Conservation (phyloP, 2,113 vertebrate species). For the Alectura lathami region DNA sequence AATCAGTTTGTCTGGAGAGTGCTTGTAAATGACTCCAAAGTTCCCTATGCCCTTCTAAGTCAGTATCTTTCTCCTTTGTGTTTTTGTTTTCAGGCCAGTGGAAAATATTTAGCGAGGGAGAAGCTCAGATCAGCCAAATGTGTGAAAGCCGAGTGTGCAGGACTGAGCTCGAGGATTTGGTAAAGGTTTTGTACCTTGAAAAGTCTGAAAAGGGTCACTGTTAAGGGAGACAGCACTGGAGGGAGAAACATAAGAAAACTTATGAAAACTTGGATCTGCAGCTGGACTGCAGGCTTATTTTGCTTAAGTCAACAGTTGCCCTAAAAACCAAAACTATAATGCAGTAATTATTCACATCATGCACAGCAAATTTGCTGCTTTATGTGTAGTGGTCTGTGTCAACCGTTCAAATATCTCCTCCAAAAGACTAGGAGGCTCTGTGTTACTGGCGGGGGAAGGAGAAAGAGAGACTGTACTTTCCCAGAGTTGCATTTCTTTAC, state of each 20-base stretch:
- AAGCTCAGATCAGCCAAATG: conserved; percentile 84
- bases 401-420: conserved; percentile 69
- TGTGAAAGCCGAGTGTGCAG: conserved; percentile 80
- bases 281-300: conserved; percentile 80
- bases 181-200: conserved; percentile 84
- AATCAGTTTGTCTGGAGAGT: conserved; percentile 20
- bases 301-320: conserved; percentile 77
- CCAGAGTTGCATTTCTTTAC: conserved; percentile 60
- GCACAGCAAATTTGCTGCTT: conserved; percentile 77
- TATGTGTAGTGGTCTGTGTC: conserved; percentile 75
- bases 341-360: conserved; percentile 77
- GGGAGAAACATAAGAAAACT: conserved; percentile 68
- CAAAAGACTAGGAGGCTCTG: conserved; percentile 62
- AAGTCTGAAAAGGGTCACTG: conserved; percentile 83
- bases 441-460: conserved; percentile 9
- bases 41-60: background rate
- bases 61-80: conserved; percentile 44
- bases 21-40: background rate
- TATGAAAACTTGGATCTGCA: conserved; percentile 75
- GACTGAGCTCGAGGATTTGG: conserved; percentile 84
- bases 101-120: conserved; percentile 86
- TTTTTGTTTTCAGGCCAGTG: conserved; percentile 80
- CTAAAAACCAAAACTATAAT: conserved; percentile 73
- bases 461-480: conserved; percentile 54
- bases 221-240: conserved; percentile 71